Evolutionary conservation across 2,113 vertebrate species (phyloP), one percentile per base, ranked within the genome.

Genomic region (Zosterops pallidus): DNA sequence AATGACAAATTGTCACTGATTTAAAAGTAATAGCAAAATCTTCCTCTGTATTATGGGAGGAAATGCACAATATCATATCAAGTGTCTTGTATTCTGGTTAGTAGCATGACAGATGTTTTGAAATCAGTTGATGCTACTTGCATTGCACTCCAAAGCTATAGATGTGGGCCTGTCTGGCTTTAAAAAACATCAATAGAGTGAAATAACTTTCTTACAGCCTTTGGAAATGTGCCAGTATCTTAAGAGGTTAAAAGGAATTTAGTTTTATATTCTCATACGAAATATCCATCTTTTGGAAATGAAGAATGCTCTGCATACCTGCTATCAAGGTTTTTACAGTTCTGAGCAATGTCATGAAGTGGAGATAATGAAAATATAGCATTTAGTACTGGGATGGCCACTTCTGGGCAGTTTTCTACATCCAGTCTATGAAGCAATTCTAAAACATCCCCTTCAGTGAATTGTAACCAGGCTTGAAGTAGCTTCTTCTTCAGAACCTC

Each of bases 351-450:
- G 8, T 99, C 98, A 52, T 94, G 97, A n/a, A 97, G 52, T 9
- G 98, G 75, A 62, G 95, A 98, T 63, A 95, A 85, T 31, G 97
- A 97, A 96, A 99, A 99, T 12, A 99, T 74, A 57, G 98, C 97
- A 68, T 97, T 98, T 72, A 99, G 97, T 23, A 97, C 98, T 39
- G 97, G 94, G 50, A 97, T 89, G 12, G 98, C 98, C 12, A 98
- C 99, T 88, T 99, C 98, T 29, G 98, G 96, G 44, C 98, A 99
- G 91, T 99, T 99, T 96, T 99, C 99, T 26, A 99, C 98, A 96
- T 99, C 99, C 80, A 99, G 97, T 29, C 98, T 97, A 96, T 99
- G 99, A 69, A 99, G 98, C 72, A 99, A 86, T 90, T 99, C 98
- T 46, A 99, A 96, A 70, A 99, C 53, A 74, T 98, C 97, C 14